A percentile compares a stretch with the other conserved stretches of the same genome.
These are phyloP conservation scores for Peromyscus attwateri DNA, from an alignment of 2,797 vertebrate genomes.

Conservation along the genomic window DNA sequence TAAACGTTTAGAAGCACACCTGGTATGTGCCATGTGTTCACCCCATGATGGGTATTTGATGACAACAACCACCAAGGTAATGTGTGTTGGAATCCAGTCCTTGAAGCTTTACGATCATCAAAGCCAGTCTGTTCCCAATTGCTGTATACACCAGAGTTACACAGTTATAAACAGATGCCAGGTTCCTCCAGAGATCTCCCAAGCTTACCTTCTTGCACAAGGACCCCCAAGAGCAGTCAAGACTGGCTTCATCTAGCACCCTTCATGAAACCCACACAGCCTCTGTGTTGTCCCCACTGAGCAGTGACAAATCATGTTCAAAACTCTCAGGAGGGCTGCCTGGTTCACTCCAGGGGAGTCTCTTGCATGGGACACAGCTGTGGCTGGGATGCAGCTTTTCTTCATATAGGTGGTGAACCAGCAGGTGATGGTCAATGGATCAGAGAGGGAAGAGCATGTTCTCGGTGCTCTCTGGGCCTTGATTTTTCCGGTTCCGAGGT, in stretches of 20 bases:
- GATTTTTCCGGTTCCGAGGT: not conserved
- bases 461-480: not conserved
- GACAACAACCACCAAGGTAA: not conserved
- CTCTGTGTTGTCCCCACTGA: not conserved
- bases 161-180: not conserved
- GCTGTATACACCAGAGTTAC: not conserved
- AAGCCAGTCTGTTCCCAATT: not conserved
- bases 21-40: not conserved
- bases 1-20: not conserved
- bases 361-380: not conserved
- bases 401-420: not conserved
- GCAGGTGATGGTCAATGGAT: not conserved
- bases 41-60: not conserved
- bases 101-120: not conserved
- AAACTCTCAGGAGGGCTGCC: not conserved
- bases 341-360: not conserved
- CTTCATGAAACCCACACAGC: too few relatives aligned
- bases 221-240: not conserved
- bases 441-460: not conserved
- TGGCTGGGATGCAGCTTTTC: not conserved
- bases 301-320: not conserved
- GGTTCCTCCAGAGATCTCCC: not conserved
- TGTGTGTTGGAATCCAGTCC: not conserved
- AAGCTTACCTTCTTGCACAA: not conserved
- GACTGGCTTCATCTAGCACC: not conserved